These are phyloP conservation scores for Antheraea mylitta DNA, from an alignment of 1,140 invertebrate species.

Conservation along the genomic window DNA sequence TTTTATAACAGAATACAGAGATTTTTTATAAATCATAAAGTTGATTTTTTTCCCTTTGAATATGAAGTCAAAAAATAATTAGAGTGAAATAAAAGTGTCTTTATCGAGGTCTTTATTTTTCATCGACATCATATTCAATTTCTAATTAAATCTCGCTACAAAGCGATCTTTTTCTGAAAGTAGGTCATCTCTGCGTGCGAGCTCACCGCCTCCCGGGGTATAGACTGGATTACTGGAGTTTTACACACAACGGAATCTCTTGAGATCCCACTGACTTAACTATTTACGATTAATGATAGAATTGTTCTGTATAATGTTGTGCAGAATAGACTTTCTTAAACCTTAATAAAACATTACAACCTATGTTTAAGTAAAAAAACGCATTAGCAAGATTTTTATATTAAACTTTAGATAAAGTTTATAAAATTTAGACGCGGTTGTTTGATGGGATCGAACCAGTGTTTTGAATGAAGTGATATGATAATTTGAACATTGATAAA, in stretches of 20 bases:
- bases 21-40: no score
- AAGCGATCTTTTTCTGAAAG: slow-evolving; percentile 7
- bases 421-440: no score
- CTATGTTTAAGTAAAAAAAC: no score
- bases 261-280: background rate
- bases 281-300: background rate
- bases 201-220: slow-evolving; percentile 14
- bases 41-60: no score
- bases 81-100: background rate
- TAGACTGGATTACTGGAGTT: slow-evolving; percentile 22
- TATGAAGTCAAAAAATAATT: background rate
- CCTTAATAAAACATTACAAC: no score
- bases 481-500: no score
- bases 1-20: no score
- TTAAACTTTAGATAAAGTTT: no score
- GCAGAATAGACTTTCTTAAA: no score
- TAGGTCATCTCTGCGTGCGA: slow-evolving; percentile 21
- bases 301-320: background rate
- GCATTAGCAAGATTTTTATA: no score
- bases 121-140: slow-evolving; percentile 8
- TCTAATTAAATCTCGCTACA: slow-evolving; percentile 20
- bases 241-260: slow-evolving; percentile 21
- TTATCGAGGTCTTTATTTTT: background rate
- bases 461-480: no score
- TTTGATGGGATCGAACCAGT: no score